These are phyloP conservation scores for Irena cyanogastra DNA, from an alignment of 2,113 vertebrate species.

Conservation along the genomic window DNA sequence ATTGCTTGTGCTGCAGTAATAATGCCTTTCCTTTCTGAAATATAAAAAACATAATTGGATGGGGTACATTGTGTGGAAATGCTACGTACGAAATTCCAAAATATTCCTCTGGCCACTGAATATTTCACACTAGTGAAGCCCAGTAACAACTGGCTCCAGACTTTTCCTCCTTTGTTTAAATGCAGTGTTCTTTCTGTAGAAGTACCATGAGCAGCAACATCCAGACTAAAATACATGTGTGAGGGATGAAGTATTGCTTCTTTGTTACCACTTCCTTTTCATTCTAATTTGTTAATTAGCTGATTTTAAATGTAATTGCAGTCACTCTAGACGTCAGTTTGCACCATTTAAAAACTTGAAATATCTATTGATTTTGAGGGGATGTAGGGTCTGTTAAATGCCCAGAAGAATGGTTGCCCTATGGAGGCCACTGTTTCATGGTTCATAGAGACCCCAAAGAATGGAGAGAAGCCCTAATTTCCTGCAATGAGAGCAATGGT, in stretches of 20 bases:
- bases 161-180: background rate
- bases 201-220: background rate
- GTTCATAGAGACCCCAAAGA: constrained; percentile 73
- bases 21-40: background rate
- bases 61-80: background rate
- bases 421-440: constrained; percentile 81
- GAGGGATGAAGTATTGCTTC: background rate
- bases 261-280: background rate
- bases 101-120: background rate
- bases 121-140: background rate
- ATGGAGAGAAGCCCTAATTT: constrained; percentile 78
- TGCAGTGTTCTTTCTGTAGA: background rate
- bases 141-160: background rate
- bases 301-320: background rate
- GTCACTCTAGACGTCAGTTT: background rate
- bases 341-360: background rate
- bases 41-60: background rate
- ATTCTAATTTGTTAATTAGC: background rate
- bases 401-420: constrained; percentile 81
- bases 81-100: background rate
- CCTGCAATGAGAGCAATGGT: constrained; percentile 79
- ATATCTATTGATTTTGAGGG: constrained; percentile 48
- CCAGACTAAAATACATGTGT: background rate
- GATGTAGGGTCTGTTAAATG: constrained; percentile 72
- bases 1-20: background rate